These are phyloP conservation scores for Syngnathus scovelli DNA, from an alignment of 2,113 vertebrate species.

Conservation along the genomic window DNA sequence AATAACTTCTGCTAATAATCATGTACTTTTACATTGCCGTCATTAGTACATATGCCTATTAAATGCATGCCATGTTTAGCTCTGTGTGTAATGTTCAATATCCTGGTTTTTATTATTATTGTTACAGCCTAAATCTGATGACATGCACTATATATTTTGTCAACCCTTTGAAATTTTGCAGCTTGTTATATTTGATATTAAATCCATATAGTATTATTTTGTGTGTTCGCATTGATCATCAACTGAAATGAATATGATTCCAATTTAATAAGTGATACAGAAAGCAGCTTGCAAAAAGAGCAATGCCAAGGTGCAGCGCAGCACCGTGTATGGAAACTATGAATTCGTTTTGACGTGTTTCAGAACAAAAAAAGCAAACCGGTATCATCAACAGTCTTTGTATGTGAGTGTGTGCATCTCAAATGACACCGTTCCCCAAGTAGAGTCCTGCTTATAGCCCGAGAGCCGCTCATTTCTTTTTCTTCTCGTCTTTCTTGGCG, in stretches of 20 bases:
- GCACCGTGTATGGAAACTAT: constrained; percentile 28
- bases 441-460: constrained; percentile 61
- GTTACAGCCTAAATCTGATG: background rate
- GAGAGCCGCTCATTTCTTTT: constrained; percentile 68
- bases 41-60: background rate
- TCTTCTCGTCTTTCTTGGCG: constrained; percentile 70
- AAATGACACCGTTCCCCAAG: constrained; percentile 50
- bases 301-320: constrained; percentile 17
- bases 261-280: constrained; percentile 59
- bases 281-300: constrained; percentile 60
- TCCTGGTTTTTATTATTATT: background rate
- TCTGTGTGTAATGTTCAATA: background rate
- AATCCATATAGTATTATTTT: background rate
- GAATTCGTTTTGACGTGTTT: constrained; percentile 46
- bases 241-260: constrained; percentile 38
- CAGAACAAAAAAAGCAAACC: constrained; percentile 27
- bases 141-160: background rate
- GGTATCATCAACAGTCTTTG: constrained; percentile 57
- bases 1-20: no score
- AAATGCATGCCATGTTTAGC: background rate
- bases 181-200: background rate
- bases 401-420: constrained; percentile 49
- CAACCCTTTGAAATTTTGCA: background rate
- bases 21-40: no score
- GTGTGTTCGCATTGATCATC: background rate